Conservation (phyloP, 2,113 vertebrate species). For the Hippocampus abdominalis region DNA sequence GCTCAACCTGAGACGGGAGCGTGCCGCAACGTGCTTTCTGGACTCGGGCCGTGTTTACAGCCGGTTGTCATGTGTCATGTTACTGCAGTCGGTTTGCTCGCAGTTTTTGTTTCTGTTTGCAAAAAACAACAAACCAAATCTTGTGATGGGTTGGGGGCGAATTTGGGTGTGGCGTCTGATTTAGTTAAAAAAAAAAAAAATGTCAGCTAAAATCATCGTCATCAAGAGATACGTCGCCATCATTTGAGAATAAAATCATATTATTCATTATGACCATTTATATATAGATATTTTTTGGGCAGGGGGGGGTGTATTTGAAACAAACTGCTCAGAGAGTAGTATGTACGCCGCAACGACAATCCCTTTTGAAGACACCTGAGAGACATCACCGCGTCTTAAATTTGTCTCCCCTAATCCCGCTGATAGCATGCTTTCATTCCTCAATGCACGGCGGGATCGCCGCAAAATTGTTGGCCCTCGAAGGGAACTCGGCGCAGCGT, state of each 20-base stretch:
- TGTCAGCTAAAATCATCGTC: not conserved
- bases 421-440: not conserved
- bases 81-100: not conserved
- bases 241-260: too few relatives aligned
- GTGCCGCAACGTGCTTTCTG: not conserved
- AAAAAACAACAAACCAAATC: not conserved
- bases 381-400: not conserved
- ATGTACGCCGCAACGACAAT: not conserved
- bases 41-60: conserved; percentile 7
- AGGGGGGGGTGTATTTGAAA: too few relatives aligned
- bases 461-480: not conserved
- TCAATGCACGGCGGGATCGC: not conserved
- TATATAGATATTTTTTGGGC: too few relatives aligned
- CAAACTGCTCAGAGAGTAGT: not conserved
- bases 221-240: too few relatives aligned
- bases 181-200: not conserved
- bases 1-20: not conserved
- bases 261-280: too few relatives aligned
- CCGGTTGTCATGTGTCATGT: conserved; percentile 9
- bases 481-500: conserved; percentile 2
- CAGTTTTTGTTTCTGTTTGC: not conserved
- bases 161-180: not conserved
- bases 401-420: not conserved
- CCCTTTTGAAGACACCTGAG: not conserved
- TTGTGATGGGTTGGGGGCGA: not conserved